These are phyloP conservation scores for Lasius fuliginosus DNA, from an alignment of 2,888 invertebrate genomes.

Conservation along the genomic window DNA sequence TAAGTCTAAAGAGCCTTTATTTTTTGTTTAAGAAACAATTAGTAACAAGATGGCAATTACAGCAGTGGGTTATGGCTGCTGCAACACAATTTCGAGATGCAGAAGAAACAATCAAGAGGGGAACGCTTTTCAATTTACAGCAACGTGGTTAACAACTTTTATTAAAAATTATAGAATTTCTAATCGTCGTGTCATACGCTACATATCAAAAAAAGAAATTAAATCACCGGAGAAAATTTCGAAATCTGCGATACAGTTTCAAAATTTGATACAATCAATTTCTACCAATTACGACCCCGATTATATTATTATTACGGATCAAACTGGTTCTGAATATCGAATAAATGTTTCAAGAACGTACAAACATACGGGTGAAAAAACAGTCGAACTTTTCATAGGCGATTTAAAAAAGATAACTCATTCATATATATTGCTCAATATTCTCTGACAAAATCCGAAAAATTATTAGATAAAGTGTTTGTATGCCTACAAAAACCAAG, in stretches of 20 bases:
- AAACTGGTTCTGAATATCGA: conserved; percentile 1
- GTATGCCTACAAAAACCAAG: conserved; percentile 56
- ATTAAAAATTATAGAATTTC: too few species aligned
- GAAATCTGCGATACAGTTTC: not conserved
- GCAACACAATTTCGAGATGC: too few species aligned
- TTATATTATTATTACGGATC: not conserved
- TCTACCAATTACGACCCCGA: not conserved
- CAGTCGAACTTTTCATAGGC: not conserved
- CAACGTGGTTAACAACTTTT: too few species aligned
- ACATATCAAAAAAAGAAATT: too few species aligned
- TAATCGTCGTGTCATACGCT: too few species aligned
- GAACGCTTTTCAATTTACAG: too few species aligned
- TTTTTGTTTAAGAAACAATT: too few species aligned
- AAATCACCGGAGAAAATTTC: not conserved
- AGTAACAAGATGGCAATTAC: too few species aligned
- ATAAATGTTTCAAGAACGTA: conserved; percentile 16
- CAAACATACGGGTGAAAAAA: not conserved
- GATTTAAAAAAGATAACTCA: conserved; percentile 26
- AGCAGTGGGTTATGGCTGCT: too few species aligned
- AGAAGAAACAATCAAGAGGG: too few species aligned
- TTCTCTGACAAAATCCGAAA: conserved; percentile 52
- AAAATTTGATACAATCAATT: not conserved
- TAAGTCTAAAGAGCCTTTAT: too few species aligned
- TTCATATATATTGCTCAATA: conserved; percentile 61
- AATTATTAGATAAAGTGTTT: conserved; percentile 55